Evolutionary conservation across 2,113 vertebrate genomes (phyloP), one percentile per base, ranked within the genome.

Genomic region (Morone chrysops): DNA sequence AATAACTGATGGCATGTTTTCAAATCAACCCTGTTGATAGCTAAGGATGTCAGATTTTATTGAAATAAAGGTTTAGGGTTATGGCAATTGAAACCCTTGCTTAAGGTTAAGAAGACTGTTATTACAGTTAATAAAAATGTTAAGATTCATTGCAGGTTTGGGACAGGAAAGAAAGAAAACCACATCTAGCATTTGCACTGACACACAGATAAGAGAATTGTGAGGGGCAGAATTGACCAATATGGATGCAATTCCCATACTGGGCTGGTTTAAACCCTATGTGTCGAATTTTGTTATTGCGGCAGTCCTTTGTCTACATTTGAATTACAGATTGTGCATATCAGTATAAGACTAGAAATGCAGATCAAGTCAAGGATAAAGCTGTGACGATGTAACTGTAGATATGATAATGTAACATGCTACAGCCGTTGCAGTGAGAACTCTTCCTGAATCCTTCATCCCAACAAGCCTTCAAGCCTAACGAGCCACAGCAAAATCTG

Each of bases 401-500:
- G 45, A 45, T 69, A 57, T 57, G 25, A 56, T 71, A 59, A 72
- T 72, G 36, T 12, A 43, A 62, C 16, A 50, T 12, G 74, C 43
- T 54, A 18, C 22, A 38, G 81, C 31, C 40, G 51, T 12, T 31
- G 31, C 53, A 20, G 16, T 14, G 53, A 25, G 0, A 75, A 38
- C 12, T 59, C 20, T 41, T 31, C 41, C 25, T 45, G 40, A 45
- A 74, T 78, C 54, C n/a, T 48, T 75, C 61, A 62, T n/a, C 17
- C n/a, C n/a, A 62, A 69, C 54, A 69, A 69, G 65, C 12, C 54
- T 68, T 67, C 12, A 22, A 38, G 38, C 16, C 70, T 60, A 57
- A 66, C 50, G 36, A 72, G 48, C 20, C 25, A 0, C 4, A 6
- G 5, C 8, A 16, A 43, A 56, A n/a, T 41, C 51, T 65, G 36